These are phyloP conservation scores for Anabacerthia variegaticeps DNA, from an alignment of 2,797 vertebrate genomes.

Conservation along the genomic window DNA sequence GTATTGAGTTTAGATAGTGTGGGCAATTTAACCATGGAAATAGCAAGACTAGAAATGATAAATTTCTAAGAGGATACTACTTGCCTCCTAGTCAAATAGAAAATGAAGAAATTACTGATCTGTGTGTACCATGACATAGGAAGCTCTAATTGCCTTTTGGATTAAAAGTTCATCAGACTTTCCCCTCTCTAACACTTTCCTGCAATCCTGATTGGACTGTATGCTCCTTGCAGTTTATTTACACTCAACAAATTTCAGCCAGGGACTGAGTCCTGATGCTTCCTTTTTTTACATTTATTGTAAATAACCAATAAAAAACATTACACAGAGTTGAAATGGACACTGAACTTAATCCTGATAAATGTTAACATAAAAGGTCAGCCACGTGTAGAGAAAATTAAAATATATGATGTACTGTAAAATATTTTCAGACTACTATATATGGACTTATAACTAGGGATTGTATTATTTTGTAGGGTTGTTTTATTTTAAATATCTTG, in stretches of 20 bases:
- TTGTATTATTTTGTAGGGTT: neutral
- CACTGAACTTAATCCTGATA: neutral
- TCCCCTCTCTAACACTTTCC: neutral
- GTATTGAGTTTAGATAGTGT: neutral
- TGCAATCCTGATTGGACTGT: neutral
- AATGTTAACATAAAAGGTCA: neutral
- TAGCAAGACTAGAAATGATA: neutral
- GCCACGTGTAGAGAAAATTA: neutral
- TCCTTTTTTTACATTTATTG: neutral
- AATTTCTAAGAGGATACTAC: neutral
- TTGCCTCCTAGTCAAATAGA: neutral
- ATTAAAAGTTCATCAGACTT: neutral
- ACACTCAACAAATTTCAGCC: neutral
- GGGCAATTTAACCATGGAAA: neutral
- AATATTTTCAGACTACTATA: neutral
- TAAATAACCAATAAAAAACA: neutral
- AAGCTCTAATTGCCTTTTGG: neutral
- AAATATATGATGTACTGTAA: neutral
- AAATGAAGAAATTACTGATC: neutral
- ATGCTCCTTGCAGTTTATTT: neutral
- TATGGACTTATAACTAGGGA: neutral
- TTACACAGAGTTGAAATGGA: neutral
- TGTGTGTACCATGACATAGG: neutral
- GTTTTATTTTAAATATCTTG: neutral
- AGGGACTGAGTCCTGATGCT: neutral